Evolutionary conservation across 2,113 vertebrate species (phyloP).

Genomic region (Telmatochromis bifrenatus): DNA sequence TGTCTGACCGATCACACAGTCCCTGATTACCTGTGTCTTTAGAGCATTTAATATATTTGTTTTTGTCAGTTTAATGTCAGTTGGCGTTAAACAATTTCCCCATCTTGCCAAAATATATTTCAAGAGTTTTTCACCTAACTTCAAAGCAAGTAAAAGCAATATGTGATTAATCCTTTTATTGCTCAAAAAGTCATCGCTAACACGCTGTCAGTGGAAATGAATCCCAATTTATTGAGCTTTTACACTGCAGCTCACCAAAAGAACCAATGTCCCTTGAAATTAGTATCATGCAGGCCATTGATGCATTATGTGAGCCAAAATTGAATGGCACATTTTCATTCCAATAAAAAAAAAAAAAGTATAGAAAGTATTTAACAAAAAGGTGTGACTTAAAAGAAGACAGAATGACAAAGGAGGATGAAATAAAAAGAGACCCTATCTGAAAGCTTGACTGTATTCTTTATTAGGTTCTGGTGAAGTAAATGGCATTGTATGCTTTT

Average conservation of each 20-base stretch:
- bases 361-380: not conserved
- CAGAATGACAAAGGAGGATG: not conserved
- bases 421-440: not conserved
- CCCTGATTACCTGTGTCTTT: not conserved
- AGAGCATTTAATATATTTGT: not conserved
- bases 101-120: not conserved
- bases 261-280: constrained; percentile 60
- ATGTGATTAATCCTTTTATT: not conserved
- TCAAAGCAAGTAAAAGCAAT: not conserved
- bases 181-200: not conserved
- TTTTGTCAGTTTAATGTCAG: not conserved
- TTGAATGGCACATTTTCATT: constrained; percentile 33
- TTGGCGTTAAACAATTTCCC: not conserved
- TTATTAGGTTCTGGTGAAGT: not conserved
- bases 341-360: constrained; percentile 39
- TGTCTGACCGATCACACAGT: not conserved
- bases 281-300: constrained; percentile 25
- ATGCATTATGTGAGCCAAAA: constrained; percentile 42
- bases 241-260: constrained; percentile 16
- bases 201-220: constrained; percentile 25
- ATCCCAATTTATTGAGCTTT: constrained; percentile 18
- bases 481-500: not conserved
- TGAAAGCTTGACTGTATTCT: not conserved
- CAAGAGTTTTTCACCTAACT: not conserved
- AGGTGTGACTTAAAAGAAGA: not conserved